A percentile compares a stretch with the other conserved stretches of the same genome.
phyloP scores from a whole-genome alignment of 2,888 invertebrate genomes.

The Phalera bucephala region DNA sequence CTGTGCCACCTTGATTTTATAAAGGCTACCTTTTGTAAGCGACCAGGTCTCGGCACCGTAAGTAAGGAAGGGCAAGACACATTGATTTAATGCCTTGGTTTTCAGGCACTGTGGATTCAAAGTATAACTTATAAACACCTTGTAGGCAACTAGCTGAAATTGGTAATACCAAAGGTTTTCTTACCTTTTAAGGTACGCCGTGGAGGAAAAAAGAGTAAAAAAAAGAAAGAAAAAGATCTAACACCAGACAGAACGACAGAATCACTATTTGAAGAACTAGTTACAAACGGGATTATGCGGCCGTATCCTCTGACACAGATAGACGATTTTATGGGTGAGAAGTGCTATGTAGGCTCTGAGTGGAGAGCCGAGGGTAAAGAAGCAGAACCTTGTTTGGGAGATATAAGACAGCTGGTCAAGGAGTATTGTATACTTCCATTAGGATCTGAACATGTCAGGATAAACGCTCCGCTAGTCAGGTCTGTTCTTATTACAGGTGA shows the following conservation, averaged over 20 bases:
- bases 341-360: slow-evolving; percentile 85
- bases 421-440: slow-evolving; percentile 96
- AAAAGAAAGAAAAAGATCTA: slow-evolving; percentile 96
- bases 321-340: slow-evolving; percentile 91
- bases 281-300: slow-evolving; percentile 94
- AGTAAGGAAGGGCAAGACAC: too few species aligned
- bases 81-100: too few species aligned
- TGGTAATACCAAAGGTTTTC: too few species aligned
- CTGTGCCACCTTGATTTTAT: too few species aligned
- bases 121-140: too few species aligned
- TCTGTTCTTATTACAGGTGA: slow-evolving; percentile 91
- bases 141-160: too few species aligned
- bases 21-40: too few species aligned
- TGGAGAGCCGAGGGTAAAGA: slow-evolving; percentile 71
- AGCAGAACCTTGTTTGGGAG: slow-evolving; percentile 86
- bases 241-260: slow-evolving; percentile 95
- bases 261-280: slow-evolving; percentile 95
- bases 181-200: slow-evolving; percentile 86
- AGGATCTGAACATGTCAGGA: slow-evolving; percentile 88
- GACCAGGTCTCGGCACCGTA: too few species aligned
- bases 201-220: slow-evolving; percentile 94
- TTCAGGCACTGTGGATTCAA: too few species aligned
- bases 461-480: slow-evolving; percentile 87
- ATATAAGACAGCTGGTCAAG: slow-evolving; percentile 91
- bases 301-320: slow-evolving; percentile 87